Conservation (phyloP, 2,113 vertebrate species). For the Mirza zaza region DNA sequence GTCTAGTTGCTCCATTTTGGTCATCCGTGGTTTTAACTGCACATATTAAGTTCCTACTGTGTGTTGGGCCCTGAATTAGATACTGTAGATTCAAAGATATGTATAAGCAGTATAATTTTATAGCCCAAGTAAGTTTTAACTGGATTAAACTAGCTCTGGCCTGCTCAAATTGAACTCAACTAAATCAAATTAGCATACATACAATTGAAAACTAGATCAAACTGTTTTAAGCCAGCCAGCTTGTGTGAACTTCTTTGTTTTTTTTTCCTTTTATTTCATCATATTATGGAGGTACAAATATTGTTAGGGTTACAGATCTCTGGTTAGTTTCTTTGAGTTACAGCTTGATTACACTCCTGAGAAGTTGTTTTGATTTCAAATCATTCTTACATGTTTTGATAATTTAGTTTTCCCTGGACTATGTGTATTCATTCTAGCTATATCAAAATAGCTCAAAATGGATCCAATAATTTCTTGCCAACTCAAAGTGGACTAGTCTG, state of each 20-base stretch:
- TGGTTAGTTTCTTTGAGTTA: slow-evolving; percentile 18
- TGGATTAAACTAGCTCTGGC: not conserved
- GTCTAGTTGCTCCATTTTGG: not conserved
- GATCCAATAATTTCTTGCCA: not conserved
- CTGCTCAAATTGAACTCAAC: not conserved
- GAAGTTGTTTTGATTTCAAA: slow-evolving; percentile 19
- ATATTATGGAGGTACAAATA: no score
- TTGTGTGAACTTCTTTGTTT: not conserved
- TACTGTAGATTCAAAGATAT: not conserved
- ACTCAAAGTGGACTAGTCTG: not conserved
- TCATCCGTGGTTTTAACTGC: not conserved
- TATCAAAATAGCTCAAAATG: slow-evolving; percentile 17
- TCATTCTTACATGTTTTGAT: slow-evolving; percentile 3
- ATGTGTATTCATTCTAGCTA: not conserved
- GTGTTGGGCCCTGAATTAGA: not conserved
- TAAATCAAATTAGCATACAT: not conserved
- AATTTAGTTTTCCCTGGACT: slow-evolving; percentile 10
- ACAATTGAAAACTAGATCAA: not conserved
- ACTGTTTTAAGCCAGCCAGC: not conserved
- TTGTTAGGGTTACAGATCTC: no score
- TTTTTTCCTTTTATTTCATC: no score
- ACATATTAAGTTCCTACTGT: not conserved
- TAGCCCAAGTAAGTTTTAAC: not conserved
- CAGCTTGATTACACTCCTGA: not conserved
- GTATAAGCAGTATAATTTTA: not conserved